Base-by-base conservation (phyloP, 2,888 invertebrate genomes). In the Caenorhabditis doughertyi region DNA sequence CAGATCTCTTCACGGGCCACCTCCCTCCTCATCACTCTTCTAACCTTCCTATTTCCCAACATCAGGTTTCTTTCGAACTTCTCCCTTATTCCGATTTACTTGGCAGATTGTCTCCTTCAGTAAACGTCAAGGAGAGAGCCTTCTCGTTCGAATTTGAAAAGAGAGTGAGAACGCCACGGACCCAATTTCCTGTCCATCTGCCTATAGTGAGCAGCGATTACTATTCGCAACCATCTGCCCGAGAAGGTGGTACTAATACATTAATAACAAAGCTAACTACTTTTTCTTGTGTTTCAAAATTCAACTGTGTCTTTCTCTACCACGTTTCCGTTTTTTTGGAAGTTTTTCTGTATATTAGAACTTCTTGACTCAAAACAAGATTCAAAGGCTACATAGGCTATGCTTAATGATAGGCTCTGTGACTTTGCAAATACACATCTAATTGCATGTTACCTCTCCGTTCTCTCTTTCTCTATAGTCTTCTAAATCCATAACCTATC, bases 201-300 rank as follows among this genome's bases (percentile, higher is more conserved):
- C 73, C 55, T 23, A 29, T 16, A 42, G 70, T 32, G 42, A 56
- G 56, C 70, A 23, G 44, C 62, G 32, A 67, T 67, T 67, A 67
- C 67, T 68, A 60, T 55, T 71, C 71, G 55, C 62, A 73, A 47
- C 74, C 74, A 74, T 74, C 74, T 74, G 74, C 65, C 74, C 23
- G 13, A 21, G 18, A 35, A 18, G 47, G 35, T 13, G 60, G 56
- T 35, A 18, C 42, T 23, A 5, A 13, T 13, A 13, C 70, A 71
- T 83, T 80, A 72, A 80, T 80, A 53, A 83, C 51, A 44, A 73
- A 79, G 35, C 56, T n/a, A n/a, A n/a, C n/a, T 71, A 25, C 68
- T 56, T 44, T 47, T 65, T 71, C 47, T 42, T n/a, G n/a, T n/a
- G 56, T 27, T 56, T 71, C 16, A 51, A 65, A 32, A 62, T 55